Evolutionary conservation across 2,888 invertebrate species (phyloP).

Genomic region (Agrilus mali): DNA sequence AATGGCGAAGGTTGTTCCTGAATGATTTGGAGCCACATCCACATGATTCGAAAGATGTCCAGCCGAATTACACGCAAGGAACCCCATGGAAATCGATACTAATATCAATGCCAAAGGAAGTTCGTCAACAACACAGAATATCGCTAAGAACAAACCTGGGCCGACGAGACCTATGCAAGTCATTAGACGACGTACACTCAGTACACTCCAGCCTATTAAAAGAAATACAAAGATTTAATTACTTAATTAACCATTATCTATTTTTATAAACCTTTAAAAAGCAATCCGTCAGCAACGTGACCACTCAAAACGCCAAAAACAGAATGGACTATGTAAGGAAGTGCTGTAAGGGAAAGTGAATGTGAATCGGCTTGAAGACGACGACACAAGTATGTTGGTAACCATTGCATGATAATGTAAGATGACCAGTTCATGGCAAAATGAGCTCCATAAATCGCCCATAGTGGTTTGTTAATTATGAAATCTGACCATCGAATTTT

Average conservation of each 20-base stretch:
- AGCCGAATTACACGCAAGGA: constrained; percentile 62
- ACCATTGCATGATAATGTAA: constrained; percentile 70
- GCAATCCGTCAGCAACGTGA: constrained; percentile 55
- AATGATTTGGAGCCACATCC: constrained; percentile 64
- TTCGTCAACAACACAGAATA: constrained; percentile 58
- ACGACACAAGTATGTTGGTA: constrained; percentile 57
- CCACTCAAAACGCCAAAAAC: constrained; percentile 57
- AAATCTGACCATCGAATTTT: constrained; percentile 53
- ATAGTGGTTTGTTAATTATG: constrained; percentile 52
- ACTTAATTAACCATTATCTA: constrained; percentile 26
- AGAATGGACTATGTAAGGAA: constrained; percentile 63
- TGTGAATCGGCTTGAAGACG: constrained; percentile 52
- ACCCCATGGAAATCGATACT: constrained; percentile 60
- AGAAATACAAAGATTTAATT: too few species aligned
- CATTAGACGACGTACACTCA: constrained; percentile 59
- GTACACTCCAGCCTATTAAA: constrained; percentile 42
- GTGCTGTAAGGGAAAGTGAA: constrained; percentile 58
- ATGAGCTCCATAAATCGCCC: constrained; percentile 63
- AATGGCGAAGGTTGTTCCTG: constrained; percentile 63
- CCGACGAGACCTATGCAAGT: constrained; percentile 58
- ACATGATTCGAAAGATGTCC: constrained; percentile 68
- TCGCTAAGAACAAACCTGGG: constrained; percentile 56
- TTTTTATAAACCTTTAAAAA: constrained; percentile 15
- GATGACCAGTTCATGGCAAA: constrained; percentile 73
- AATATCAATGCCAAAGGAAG: constrained; percentile 55